Conservation (phyloP, 1,140 invertebrate species). For the Diorhabda carinulata region DNA sequence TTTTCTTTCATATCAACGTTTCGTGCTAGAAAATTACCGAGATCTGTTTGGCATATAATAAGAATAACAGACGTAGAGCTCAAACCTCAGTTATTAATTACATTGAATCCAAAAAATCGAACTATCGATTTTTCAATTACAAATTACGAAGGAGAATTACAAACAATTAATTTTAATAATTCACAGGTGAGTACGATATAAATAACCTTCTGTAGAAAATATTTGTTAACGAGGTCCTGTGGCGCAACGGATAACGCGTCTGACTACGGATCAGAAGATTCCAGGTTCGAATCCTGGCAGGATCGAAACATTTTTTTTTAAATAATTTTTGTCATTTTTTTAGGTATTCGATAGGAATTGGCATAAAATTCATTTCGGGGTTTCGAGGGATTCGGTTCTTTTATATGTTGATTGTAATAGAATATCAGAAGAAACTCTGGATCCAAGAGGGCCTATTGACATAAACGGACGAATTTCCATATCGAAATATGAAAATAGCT, state of each 20-base stretch:
- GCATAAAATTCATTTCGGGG: slow-evolving; percentile 77
- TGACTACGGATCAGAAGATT: slow-evolving; percentile 70
- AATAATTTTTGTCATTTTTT: slow-evolving; percentile 43
- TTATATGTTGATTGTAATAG: slow-evolving; percentile 69
- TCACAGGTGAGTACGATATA: slow-evolving; percentile 50
- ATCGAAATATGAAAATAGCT: slow-evolving; percentile 56
- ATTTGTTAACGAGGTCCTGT: slow-evolving; percentile 51
- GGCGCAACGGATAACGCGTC: slow-evolving; percentile 70
- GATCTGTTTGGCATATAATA: slow-evolving; percentile 66
- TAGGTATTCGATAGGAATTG: slow-evolving; percentile 73
- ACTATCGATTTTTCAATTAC: slow-evolving; percentile 61
- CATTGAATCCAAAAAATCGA: slow-evolving; percentile 60
- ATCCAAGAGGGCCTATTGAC: slow-evolving; percentile 59
- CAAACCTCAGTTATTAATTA: slow-evolving; percentile 64
- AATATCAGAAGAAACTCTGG: slow-evolving; percentile 47
- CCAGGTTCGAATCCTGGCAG: slow-evolving; percentile 67
- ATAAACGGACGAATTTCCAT: slow-evolving; percentile 65
- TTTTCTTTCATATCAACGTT: slow-evolving; percentile 70
- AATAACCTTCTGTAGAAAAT: neutral
- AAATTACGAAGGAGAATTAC: slow-evolving; percentile 56
- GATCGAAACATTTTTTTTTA: slow-evolving; percentile 48
- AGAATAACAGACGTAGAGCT: slow-evolving; percentile 58
- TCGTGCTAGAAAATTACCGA: slow-evolving; percentile 56
- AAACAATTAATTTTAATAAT: slow-evolving; percentile 58
- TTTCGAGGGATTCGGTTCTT: slow-evolving; percentile 61